Base-by-base conservation (phyloP, 1,140 invertebrate species). In the Cephus cinctus region DNA sequence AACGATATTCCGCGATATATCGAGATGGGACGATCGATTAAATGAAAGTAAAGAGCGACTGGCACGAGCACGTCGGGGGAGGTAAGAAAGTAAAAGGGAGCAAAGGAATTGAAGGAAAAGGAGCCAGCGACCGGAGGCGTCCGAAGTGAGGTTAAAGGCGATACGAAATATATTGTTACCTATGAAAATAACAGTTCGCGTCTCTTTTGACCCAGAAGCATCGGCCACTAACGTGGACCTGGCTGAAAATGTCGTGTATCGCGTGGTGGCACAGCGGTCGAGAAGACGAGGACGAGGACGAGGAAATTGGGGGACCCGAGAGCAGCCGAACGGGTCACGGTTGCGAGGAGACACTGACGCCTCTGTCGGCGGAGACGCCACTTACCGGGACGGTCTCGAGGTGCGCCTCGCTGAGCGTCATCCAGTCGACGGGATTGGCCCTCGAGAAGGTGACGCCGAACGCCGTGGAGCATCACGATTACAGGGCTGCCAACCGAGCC, bases 241-340 rank as follows among this genome's bases (percentile, higher is more conserved):
- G 82, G 52, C 67, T 90, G 30, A 81, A 86, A 53, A 82, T 84
- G 54, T 90, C 88, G 88, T 91, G 88, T 69, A 81, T 90, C 22
- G 87, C 87, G 52, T 91, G 88, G 88, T 91, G 88, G 87, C 87
- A 90, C 65, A 89, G 88, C 15, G 88, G 89, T 0, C 77, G 86
- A 20, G 88, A 90, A 35, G 88, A 91, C 47, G 83, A 86, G 31
- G 86, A 88, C 44, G 89, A 88, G 25, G 84, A 85, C 40, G 83
- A 89, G 48, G 85, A 83, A 30, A 74, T 78, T 19, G 81, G 81
- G 2, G 81, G 80, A 21, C 80, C 56, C 75, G 86, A 77, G 73
- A 89, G 78, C 79, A 86, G 65, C 76, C 82, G 57, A 23, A 85
- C 83, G 9, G 84, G 84, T 52, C 82, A 83, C 60, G 85, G 84